Evolutionary conservation across 64 coral and sea anemone species (phyloP).

Genomic region (Pocillopora damicornis): DNA sequence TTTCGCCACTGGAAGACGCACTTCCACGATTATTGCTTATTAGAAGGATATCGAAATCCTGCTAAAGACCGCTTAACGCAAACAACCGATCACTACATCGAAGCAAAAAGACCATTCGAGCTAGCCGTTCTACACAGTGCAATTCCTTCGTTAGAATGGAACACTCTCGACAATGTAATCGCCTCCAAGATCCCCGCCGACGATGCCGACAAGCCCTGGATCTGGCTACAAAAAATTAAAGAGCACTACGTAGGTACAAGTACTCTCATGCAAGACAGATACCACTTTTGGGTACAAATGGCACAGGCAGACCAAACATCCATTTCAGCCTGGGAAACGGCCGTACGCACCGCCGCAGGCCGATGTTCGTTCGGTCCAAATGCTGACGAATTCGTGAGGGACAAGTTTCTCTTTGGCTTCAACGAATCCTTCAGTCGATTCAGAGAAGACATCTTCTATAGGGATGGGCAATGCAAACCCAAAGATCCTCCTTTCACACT

Average conservation of each 20-base stretch:
- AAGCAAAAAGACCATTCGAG: slow-evolving; percentile 54
- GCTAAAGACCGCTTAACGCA: slow-evolving; percentile 41
- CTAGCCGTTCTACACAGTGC: slow-evolving; percentile 42
- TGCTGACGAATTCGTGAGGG: slow-evolving; percentile 18
- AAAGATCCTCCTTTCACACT: slow-evolving; percentile 7
- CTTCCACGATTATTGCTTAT: slow-evolving; percentile 41
- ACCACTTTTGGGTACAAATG: too few species aligned
- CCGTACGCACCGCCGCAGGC: neutral
- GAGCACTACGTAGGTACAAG: too few species aligned
- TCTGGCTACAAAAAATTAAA: too few species aligned
- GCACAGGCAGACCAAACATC: too few species aligned
- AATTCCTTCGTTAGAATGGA: slow-evolving; percentile 5
- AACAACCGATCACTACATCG: slow-evolving; percentile 42
- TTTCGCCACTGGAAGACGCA: slow-evolving; percentile 15
- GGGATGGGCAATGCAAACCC: neutral
- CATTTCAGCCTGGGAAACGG: too few species aligned
- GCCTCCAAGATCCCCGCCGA: too few species aligned
- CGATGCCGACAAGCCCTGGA: too few species aligned
- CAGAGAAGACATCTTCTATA: slow-evolving; percentile 29
- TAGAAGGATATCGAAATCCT: slow-evolving; percentile 35
- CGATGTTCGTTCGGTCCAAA: slow-evolving; percentile 12
- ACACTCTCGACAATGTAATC: too few species aligned
- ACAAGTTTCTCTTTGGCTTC: slow-evolving; percentile 13
- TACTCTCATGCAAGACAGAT: too few species aligned
- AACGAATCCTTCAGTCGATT: slow-evolving; percentile 39